These are phyloP conservation scores for Diphyllodes magnificus DNA, from an alignment of 2,113 vertebrate genomes.

Conservation along the genomic window DNA sequence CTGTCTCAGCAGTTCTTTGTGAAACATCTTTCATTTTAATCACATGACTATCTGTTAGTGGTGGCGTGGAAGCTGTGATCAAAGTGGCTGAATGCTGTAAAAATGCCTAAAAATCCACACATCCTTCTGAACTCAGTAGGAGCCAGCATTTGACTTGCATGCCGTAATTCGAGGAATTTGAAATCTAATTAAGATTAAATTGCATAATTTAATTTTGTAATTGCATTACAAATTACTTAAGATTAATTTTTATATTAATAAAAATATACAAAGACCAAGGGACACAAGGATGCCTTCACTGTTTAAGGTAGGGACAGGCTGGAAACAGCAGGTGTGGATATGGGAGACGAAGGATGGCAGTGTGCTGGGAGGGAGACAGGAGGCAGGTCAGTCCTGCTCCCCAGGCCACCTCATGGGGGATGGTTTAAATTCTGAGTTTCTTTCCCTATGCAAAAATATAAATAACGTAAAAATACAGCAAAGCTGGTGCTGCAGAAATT, in stretches of 20 bases:
- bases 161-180: not conserved
- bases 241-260: not conserved
- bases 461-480: not conserved
- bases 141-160: not conserved
- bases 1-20: not conserved
- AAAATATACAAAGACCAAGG: not conserved
- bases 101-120: not conserved
- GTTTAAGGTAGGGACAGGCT: not conserved
- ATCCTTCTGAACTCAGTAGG: not conserved
- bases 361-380: not conserved
- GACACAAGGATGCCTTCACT: not conserved
- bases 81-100: not conserved
- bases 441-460: not conserved
- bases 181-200: not conserved
- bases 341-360: not conserved
- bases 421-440: rapidly evolving
- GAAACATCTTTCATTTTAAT: not conserved
- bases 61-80: not conserved
- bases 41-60: not conserved
- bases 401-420: not conserved
- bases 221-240: too few relatives aligned
- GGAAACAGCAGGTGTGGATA: not conserved
- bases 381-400: not conserved
- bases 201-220: too few relatives aligned
- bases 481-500: not conserved